These are phyloP conservation scores for Amphiprion percula DNA, from an alignment of 2,113 vertebrate species.

Conservation along the genomic window DNA sequence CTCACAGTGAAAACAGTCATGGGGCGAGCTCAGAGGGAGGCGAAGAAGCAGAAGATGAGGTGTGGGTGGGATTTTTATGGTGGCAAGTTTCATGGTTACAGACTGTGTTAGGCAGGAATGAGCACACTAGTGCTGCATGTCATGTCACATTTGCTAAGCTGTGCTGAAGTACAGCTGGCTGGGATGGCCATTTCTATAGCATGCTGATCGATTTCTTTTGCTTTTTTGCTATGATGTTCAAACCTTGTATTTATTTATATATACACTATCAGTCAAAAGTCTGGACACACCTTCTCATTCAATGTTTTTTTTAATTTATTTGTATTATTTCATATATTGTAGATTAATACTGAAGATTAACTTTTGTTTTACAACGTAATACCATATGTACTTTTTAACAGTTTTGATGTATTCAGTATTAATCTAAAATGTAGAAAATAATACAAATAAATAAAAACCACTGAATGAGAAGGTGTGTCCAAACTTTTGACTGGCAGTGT, in stretches of 20 bases:
- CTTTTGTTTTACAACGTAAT: too few species aligned
- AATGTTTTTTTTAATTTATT: too few species aligned
- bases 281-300: too few species aligned
- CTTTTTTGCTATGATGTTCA: not conserved
- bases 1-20: slow-evolving; percentile 24
- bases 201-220: not conserved
- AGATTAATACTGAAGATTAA: too few species aligned
- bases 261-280: too few species aligned
- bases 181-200: not conserved
- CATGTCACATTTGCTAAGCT: slow-evolving; percentile 61
- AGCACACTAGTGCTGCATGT: slow-evolving; percentile 51
- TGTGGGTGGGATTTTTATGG: slow-evolving; percentile 43
- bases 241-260: not conserved
- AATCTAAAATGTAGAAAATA: too few species aligned
- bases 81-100: slow-evolving; percentile 35
- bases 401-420: too few species aligned
- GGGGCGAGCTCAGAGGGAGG: slow-evolving; percentile 30
- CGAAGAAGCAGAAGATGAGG: not conserved
- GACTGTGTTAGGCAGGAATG: slow-evolving; percentile 42
- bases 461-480: too few species aligned
- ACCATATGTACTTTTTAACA: too few species aligned
- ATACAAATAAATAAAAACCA: too few species aligned
- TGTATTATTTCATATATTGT: too few species aligned
- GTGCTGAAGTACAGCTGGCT: slow-evolving; percentile 16
- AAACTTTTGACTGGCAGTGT: too few species aligned